Evolutionary conservation across 1,140 invertebrate species (phyloP), one percentile per base, ranked within the genome.

Genomic region (Oscheius sp.): DNA sequence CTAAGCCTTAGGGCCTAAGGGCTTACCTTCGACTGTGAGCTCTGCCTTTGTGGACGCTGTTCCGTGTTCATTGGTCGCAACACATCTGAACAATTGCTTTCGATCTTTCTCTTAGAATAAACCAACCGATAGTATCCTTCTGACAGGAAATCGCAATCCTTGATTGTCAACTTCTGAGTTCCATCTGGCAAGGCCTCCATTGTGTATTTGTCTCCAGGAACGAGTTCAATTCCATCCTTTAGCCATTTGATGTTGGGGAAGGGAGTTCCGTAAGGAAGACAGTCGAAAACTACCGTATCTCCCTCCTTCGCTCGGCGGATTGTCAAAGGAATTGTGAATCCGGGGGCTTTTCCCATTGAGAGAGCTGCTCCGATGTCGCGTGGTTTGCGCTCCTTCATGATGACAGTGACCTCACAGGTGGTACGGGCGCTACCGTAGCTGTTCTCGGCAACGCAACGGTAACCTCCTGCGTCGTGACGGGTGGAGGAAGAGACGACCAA

Each of bases 401-500:
- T 68, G 26, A 80, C 77, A 42, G 62, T 70, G 28, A 83, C 82
- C 49, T 82, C 81, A 42, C 78, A 76, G 28, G 75, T 79, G n/a
- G 81, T 82, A 31, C 81, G 52, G 13, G 82, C 80, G 31, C 67
- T 69, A 36, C 82, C 82, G 52, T 78, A 84, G 4, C 68, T 62
- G 68, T 83, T 83, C 46, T 83, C 81, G 42, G 81, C 81, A 84
- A 90, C 89, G 45, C 90, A 91, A 55, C 89, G 90, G 82, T 92
- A 94, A 35, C 73, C 76, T 1, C 89, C 91, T 23, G 90, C 87
- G 84, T 94, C 92, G 2, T 88, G 89, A 3, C 90, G 87, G 2
- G 89, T 88, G 0, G 90, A 88, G 0, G 89, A 89, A 1, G 88
- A 89, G 35, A 97, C 91, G 55, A 90, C 89, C 28, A 97, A 85